Evolutionary conservation across 2,113 vertebrate genomes (phyloP).

Genomic region (Bambusicola thoracicus): DNA sequence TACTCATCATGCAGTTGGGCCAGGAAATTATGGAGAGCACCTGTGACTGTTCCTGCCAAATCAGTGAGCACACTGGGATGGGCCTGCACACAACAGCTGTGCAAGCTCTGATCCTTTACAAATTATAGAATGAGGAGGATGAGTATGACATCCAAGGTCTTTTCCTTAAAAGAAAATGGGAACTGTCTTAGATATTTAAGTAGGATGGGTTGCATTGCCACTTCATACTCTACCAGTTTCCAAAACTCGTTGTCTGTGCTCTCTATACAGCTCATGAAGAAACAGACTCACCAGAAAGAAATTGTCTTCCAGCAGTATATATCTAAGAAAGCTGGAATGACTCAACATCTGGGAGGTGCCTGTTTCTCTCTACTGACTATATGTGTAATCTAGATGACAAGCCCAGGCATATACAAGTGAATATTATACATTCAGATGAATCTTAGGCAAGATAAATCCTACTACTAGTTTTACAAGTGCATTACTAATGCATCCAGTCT

Average conservation of each 20-base stretch:
- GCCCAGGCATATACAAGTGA: neutral
- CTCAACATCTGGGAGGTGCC: conserved; percentile 31
- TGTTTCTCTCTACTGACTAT: neutral
- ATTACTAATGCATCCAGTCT: conserved; percentile 23
- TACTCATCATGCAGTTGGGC: neutral
- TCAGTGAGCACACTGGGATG: neutral
- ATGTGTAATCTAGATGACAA: neutral
- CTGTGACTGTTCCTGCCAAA: neutral
- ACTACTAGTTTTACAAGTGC: conserved; percentile 56
- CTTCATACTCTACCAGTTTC: neutral
- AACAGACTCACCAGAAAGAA: neutral
- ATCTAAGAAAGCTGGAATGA: neutral
- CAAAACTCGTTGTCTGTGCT: neutral
- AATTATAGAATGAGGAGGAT: neutral
- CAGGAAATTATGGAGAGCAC: neutral
- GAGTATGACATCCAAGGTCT: neutral
- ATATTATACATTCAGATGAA: conserved; percentile 36
- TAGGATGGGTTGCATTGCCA: neutral
- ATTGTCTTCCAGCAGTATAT: neutral
- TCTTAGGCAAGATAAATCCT: conserved; percentile 43
- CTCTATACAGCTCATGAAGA: neutral
- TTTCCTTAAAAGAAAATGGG: neutral
- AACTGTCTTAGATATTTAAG: neutral
- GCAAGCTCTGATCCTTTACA: neutral
- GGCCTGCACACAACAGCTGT: neutral